Conservation (phyloP, 1,140 invertebrate species). For the Drosophila athabasca region DNA sequence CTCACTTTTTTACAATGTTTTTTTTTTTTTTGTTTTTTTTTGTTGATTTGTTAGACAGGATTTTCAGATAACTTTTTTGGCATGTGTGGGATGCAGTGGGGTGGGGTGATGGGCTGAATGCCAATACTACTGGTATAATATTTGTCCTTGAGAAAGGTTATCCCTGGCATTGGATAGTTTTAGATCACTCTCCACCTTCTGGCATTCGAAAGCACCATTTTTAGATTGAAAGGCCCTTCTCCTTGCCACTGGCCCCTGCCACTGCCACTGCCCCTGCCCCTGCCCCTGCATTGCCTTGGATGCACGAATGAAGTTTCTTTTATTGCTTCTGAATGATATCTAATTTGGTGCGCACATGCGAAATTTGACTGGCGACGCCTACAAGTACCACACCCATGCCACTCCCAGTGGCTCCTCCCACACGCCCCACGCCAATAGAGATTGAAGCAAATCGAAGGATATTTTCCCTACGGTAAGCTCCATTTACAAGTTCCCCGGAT, state of each 20-base stretch:
- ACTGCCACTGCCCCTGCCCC: background rate
- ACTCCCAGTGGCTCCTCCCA: background rate
- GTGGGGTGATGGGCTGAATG: too few species aligned
- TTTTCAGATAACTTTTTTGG: too few species aligned
- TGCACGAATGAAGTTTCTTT: constrained; percentile 32
- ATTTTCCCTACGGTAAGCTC: constrained; percentile 10
- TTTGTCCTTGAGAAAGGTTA: too few species aligned
- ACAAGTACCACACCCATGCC: background rate
- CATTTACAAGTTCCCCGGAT: constrained; percentile 17
- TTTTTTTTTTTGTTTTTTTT: constrained; percentile 7
- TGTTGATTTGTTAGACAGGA: constrained; percentile 1
- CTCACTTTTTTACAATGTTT: background rate
- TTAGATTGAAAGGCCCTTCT: background rate
- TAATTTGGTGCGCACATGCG: constrained; percentile 64
- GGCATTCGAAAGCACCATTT: constrained; percentile 20
- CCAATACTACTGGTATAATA: too few species aligned
- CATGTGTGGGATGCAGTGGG: too few species aligned
- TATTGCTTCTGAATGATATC: constrained; percentile 62
- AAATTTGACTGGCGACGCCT: constrained; percentile 64
- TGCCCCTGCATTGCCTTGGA: constrained; percentile 9
- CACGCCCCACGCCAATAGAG: background rate
- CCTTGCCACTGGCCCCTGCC: background rate
- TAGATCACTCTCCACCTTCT: constrained; percentile 5
- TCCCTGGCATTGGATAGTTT: too few species aligned
- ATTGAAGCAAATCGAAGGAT: constrained; percentile 9